Conservation (phyloP, 35 echinoderm and acorn worm genomes). For the Hemicentrotus pulcherrimus region DNA sequence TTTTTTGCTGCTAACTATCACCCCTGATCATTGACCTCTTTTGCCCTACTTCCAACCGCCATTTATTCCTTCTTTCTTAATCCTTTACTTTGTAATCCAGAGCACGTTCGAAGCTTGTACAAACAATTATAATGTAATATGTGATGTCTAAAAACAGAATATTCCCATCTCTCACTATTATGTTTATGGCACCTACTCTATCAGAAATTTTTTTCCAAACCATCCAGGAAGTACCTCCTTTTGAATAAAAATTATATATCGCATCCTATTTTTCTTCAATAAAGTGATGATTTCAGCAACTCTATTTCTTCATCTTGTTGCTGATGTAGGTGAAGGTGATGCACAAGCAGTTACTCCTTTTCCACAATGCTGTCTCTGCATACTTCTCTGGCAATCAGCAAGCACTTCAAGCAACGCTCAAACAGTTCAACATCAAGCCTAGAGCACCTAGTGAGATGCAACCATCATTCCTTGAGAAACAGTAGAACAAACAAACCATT, state of each 20-base stretch:
- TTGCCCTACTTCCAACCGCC: too few species aligned
- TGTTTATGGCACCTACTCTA: too few species aligned
- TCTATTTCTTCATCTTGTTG: slow-evolving; percentile 15
- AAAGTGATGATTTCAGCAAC: not conserved
- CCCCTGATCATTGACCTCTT: too few species aligned
- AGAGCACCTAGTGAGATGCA: slow-evolving; percentile 78
- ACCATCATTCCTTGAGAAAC: slow-evolving; percentile 91
- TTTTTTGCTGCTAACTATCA: too few species aligned
- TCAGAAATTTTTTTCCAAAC: not conserved
- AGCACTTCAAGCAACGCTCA: slow-evolving; percentile 88
- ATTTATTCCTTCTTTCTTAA: too few species aligned
- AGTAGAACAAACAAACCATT: not conserved
- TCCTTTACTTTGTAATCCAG: too few species aligned
- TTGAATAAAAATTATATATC: not conserved
- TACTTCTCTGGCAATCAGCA: slow-evolving; percentile 98
- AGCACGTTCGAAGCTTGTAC: too few species aligned
- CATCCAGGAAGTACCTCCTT: not conserved
- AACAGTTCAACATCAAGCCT: slow-evolving; percentile 97
- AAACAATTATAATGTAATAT: too few species aligned
- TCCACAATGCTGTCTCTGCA: slow-evolving; percentile 96
- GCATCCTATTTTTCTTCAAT: not conserved
- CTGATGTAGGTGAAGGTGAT: slow-evolving; percentile 91
- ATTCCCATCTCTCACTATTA: too few species aligned
- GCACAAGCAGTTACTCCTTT: slow-evolving; percentile 96
- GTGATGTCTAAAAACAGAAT: too few species aligned